A percentile compares a stretch with the other conserved stretches of the same genome.
Conservation (phyloP, 2,797 vertebrate species). For the Acrocephalus scirpaceus region DNA sequence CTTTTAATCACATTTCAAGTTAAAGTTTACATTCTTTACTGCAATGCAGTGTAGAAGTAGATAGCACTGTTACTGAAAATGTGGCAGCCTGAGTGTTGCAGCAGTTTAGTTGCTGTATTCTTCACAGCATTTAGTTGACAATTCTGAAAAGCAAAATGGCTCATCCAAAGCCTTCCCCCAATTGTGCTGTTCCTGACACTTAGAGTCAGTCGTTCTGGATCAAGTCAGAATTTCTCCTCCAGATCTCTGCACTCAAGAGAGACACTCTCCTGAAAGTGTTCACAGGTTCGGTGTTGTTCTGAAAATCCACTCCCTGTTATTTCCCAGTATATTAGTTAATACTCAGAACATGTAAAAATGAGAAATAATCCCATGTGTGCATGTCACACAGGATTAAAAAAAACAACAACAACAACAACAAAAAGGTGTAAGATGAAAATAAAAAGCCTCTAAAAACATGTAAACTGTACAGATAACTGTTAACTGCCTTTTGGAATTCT, state of each 20-base stretch:
- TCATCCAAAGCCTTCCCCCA: not conserved
- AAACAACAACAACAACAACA: no score
- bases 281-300: not conserved
- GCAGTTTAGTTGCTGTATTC: not conserved
- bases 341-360: not conserved
- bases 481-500: not conserved
- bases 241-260: not conserved
- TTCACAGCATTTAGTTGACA: not conserved
- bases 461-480: not conserved
- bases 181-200: not conserved
- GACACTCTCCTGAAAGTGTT: not conserved
- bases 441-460: not conserved
- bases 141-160: not conserved
- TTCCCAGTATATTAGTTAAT: not conserved
- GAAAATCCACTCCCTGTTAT: not conserved
- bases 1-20: not conserved
- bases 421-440: not conserved
- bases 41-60: not conserved
- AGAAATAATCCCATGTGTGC: not conserved
- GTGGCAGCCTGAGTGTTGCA: not conserved
- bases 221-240: not conserved
- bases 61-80: not conserved
- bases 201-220: not conserved
- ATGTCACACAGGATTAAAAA: not conserved
- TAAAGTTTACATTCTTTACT: not conserved